Evolutionary conservation across 2,888 invertebrate genomes (phyloP).

Genomic region (Neocrepidodera transversa): DNA sequence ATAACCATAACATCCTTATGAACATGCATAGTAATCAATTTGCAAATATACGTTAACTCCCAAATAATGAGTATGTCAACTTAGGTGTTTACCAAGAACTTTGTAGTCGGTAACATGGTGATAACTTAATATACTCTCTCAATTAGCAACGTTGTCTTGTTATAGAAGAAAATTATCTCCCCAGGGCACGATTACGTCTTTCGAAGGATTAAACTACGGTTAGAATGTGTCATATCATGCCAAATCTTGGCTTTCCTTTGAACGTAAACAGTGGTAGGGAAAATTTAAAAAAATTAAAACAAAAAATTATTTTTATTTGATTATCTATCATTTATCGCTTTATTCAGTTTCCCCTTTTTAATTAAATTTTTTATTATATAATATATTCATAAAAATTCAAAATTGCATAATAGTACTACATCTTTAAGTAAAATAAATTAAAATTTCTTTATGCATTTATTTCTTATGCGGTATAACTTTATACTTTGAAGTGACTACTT

Average conservation of each 20-base stretch:
- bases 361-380: too few species aligned
- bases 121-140: slow-evolving; percentile 57
- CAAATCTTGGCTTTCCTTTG: slow-evolving; percentile 19
- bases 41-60: slow-evolving; percentile 32
- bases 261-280: too few species aligned
- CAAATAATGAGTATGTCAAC: slow-evolving; percentile 40
- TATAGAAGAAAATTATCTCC: slow-evolving; percentile 54
- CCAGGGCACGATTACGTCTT: slow-evolving; percentile 51
- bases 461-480: too few species aligned
- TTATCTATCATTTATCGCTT: too few species aligned
- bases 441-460: too few species aligned
- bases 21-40: slow-evolving; percentile 34
- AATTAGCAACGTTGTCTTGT: slow-evolving; percentile 55
- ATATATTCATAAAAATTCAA: too few species aligned
- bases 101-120: slow-evolving; percentile 51
- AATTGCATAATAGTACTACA: too few species aligned
- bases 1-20: slow-evolving; percentile 24
- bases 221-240: slow-evolving; percentile 15
- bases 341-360: too few species aligned
- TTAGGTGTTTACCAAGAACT: slow-evolving; percentile 46
- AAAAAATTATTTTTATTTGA: too few species aligned
- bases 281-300: too few species aligned
- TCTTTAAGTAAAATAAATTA: too few species aligned
- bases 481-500: too few species aligned
- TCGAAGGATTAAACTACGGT: slow-evolving; percentile 28